A percentile compares a stretch with the other conserved stretches of the same genome.
Evolutionary conservation across 2,113 vertebrate species (phyloP).

Genomic region (Boleophthalmus pectinirostris): DNA sequence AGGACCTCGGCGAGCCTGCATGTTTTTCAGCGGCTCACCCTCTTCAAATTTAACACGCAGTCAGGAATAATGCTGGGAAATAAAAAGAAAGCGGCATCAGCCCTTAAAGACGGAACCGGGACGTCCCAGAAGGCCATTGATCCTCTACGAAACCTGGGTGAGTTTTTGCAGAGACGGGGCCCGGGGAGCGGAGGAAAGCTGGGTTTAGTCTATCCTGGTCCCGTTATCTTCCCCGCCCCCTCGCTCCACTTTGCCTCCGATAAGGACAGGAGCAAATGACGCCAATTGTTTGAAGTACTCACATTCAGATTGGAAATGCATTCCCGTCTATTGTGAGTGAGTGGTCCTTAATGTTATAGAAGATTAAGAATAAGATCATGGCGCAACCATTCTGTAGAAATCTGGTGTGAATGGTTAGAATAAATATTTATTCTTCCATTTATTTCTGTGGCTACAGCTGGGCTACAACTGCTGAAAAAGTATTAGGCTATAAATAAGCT

Average conservation of each 20-base stretch:
- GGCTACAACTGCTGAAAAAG: neutral
- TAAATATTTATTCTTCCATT: neutral
- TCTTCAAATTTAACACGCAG: neutral
- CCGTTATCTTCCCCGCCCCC: conserved; percentile 2
- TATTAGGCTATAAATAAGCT: neutral
- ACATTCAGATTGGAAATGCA: neutral
- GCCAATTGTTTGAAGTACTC: neutral
- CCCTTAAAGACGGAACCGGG: conserved; percentile 53
- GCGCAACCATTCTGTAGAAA: neutral
- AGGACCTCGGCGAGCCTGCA: neutral
- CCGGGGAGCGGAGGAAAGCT: neutral
- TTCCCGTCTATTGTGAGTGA: neutral
- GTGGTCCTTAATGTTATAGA: no score
- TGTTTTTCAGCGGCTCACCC: neutral
- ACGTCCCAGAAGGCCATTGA: conserved; percentile 69
- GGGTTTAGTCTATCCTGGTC: neutral
- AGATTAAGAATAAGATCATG: no score
- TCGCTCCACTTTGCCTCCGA: neutral
- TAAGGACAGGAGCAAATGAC: neutral
- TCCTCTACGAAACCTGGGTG: conserved; percentile 72
- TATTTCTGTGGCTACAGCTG: neutral
- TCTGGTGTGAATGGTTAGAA: neutral
- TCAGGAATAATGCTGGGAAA: conserved; percentile 60
- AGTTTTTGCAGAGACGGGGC: conserved; percentile 11
- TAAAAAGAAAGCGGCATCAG: conserved; percentile 38